Evolutionary conservation across 2,113 vertebrate species (phyloP), one percentile per base, ranked within the genome.

Genomic region (Dasypus novemcinctus): DNA sequence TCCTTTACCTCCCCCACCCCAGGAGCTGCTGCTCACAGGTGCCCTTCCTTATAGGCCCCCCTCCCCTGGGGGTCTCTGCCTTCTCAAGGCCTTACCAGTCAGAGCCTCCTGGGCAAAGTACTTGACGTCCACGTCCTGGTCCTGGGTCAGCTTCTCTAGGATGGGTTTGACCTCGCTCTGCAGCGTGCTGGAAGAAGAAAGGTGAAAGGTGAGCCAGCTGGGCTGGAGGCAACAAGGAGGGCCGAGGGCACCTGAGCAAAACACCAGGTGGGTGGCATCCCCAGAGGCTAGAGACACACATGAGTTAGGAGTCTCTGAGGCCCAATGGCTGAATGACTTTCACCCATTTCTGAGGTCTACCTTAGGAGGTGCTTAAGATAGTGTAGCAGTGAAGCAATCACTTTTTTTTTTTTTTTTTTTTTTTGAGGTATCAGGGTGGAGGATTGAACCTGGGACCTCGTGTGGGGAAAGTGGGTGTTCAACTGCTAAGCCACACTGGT

Each of bases 41-140:
- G 4, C 31, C n/a, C 3, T 0, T 4, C 74, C 38, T 20, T 23
- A 7, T 36, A 74, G 46, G 38, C 38, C 72, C 36, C 95, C 43
- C n/a, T 46, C 17, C 63, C 1, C 0, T 4, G 0, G 17, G 49
- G 0, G 2, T 49, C 33, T n/a, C 66, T 1, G 7, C 8, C 31
- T 4, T 20, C n/a, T 33, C 38, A 7, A 29, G 13, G 15, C 25
- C 97, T 89, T 68, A 98, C 98, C 98, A 38, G 96, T 97, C 59
- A 98, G 97, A 1, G 98, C 98, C 96, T 98, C 98, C 98, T 98
- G 98, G 90, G 98, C 98, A 14, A 98, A 98, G 87, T 98, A 98
- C 78, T 98, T 98, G 94, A 98, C 98, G 1, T 98, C 98, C 46
- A 98, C 98, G 25, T 98, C 98, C 85, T 98, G 98, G 84, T 98